A percentile compares a stretch with the other conserved stretches of the same genome.
phyloP scores from a whole-genome alignment of 35 echinoderm and acorn worm species.

The Ophioderma brevispina region DNA sequence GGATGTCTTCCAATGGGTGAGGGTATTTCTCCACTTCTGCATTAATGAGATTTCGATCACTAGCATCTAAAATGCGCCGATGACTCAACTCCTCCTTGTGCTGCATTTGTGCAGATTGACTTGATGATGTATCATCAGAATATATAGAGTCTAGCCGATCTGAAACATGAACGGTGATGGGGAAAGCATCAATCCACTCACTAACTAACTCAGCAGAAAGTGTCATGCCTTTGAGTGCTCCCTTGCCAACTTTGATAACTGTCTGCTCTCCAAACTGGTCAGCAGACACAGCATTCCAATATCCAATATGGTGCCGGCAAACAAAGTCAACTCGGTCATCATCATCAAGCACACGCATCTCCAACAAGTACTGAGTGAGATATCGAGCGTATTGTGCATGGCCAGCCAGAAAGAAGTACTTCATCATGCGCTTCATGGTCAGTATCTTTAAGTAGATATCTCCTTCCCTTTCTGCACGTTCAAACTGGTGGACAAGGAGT shows the following conservation, averaged over 20 bases:
- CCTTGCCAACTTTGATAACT: constrained; percentile 1
- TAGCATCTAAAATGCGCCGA: neutral
- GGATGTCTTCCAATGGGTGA: neutral
- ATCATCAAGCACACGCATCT: neutral
- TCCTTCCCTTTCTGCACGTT: constrained; percentile 15
- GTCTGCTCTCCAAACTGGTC: constrained; percentile 30
- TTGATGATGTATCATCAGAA: neutral
- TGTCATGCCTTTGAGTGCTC: constrained; percentile 12
- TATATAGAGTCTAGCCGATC: too few relatives aligned
- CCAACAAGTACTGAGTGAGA: constrained; percentile 27
- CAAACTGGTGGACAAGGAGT: constrained; percentile 26
- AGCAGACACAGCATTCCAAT: constrained; percentile 12
- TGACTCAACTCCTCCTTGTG: neutral
- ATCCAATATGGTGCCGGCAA: constrained; percentile 1
- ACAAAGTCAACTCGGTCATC: neutral
- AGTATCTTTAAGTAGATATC: neutral
- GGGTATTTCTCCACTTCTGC: too few relatives aligned
- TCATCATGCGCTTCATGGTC: constrained; percentile 18
- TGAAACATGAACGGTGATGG: neutral
- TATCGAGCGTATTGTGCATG: constrained; percentile 5
- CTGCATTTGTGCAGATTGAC: neutral
- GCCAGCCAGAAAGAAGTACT: constrained; percentile 24
- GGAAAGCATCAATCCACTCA: constrained; percentile 23
- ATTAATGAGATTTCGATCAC: neutral
- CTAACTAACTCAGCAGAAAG: neutral